phyloP scores from a whole-genome alignment of 2,888 invertebrate species.

The Drosophila cyrtoloma region DNA sequence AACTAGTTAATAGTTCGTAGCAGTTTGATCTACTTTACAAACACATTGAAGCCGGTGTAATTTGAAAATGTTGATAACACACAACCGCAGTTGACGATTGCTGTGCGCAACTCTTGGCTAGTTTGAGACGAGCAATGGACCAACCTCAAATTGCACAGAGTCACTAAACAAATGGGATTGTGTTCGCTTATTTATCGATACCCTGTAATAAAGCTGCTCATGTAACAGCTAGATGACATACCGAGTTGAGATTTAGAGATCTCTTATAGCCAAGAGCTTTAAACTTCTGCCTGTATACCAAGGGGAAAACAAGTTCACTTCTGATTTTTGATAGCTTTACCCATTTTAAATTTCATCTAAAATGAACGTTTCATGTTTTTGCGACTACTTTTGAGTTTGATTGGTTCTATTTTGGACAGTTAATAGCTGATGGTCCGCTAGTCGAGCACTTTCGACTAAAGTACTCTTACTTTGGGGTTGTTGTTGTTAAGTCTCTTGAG shows the following conservation, averaged over 20 bases:
- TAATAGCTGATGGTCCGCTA: not conserved
- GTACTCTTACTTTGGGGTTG: not conserved
- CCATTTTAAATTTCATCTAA: not conserved
- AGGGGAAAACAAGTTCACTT: not conserved
- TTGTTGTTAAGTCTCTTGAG: constrained; percentile 26
- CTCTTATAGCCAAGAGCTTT: not conserved
- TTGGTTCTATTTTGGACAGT: not conserved
- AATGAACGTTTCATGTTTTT: not conserved
- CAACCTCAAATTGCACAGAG: constrained; percentile 18
- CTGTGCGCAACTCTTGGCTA: constrained; percentile 9
- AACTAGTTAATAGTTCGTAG: not conserved
- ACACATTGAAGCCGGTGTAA: not conserved
- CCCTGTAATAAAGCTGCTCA: not conserved
- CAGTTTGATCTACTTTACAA: not conserved
- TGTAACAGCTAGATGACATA: not conserved
- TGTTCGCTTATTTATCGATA: constrained; percentile 2
- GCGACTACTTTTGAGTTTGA: not conserved
- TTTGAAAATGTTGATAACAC: not conserved
- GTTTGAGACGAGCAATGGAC: not conserved
- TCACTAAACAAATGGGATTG: constrained; percentile 42
- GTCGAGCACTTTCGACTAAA: not conserved
- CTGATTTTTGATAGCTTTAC: not conserved
- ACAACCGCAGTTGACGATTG: constrained; percentile 17
- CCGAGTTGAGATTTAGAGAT: not conserved
- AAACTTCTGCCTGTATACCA: not conserved